Evolutionary conservation across 1,140 invertebrate genomes (phyloP).

Genomic region (Drosophila ohnishii): DNA sequence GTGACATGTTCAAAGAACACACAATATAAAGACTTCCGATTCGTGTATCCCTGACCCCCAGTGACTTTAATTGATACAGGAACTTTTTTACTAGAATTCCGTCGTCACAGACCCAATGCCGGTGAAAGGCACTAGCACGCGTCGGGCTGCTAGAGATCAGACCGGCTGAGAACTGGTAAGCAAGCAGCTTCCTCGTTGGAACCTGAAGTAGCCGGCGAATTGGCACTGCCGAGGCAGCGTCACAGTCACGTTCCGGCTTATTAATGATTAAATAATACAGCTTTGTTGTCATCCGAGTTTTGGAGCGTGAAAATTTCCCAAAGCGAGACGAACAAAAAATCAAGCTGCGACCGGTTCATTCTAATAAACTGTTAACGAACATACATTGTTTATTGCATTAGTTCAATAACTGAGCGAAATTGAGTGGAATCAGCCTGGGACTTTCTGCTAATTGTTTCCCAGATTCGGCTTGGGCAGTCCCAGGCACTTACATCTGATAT

Average conservation of each 20-base stretch:
- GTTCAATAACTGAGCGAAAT: conserved; percentile 33
- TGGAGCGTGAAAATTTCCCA: conserved; percentile 27
- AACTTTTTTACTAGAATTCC: conserved; percentile 19
- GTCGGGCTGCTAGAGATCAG: conserved; percentile 6
- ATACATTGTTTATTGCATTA: conserved; percentile 49
- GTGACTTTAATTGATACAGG: conserved; percentile 8
- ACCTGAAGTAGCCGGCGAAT: conserved; percentile 34
- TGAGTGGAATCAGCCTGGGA: conserved; percentile 8
- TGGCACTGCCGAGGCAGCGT: conserved; percentile 1
- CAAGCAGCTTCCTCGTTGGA: conserved; percentile 32
- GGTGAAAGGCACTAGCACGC: conserved; percentile 45
- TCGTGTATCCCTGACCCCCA: conserved; percentile 1
- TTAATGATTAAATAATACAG: conserved; percentile 40
- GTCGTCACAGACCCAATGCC: conserved; percentile 16
- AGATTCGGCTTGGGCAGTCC: background rate
- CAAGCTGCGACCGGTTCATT: conserved; percentile 30
- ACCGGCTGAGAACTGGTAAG: conserved; percentile 33
- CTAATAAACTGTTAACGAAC: conserved; percentile 41
- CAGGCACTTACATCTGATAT: background rate
- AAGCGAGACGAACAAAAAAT: conserved; percentile 21
- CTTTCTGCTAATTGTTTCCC: conserved; percentile 1
- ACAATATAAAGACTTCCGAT: conserved; percentile 13
- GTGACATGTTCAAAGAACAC: background rate
- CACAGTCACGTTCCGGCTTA: conserved; percentile 44
- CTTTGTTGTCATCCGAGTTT: conserved; percentile 17